Percentiles rank a stretch among this genome's conserved stretches.
phyloP scores from a whole-genome alignment of 1,140 invertebrate species.

The Cryptotermes secundus region DNA sequence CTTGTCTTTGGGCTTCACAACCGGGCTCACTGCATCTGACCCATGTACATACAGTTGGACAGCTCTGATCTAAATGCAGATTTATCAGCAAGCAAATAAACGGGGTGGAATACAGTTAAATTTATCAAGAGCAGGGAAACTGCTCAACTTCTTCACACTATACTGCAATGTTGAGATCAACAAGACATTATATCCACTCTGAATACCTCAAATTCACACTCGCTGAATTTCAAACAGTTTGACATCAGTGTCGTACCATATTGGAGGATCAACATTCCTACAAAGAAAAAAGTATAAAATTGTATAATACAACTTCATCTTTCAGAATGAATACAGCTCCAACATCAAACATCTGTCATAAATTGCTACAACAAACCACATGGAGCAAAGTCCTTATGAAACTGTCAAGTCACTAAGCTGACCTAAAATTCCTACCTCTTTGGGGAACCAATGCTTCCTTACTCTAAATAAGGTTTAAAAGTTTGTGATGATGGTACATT shows the following conservation, averaged over 20 bases:
- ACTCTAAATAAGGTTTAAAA: not conserved
- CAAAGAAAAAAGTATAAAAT: slow-evolving; percentile 40
- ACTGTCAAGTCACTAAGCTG: too few relatives aligned
- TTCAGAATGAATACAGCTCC: too few relatives aligned
- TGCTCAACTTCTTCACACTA: not conserved
- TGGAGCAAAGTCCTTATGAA: too few relatives aligned
- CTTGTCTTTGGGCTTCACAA: too few relatives aligned
- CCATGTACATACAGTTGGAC: too few relatives aligned
- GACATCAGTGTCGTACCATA: slow-evolving; percentile 99
- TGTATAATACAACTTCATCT: not conserved
- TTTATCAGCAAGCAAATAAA: not conserved
- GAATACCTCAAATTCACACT: slow-evolving; percentile 58
- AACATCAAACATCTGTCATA: too few relatives aligned
- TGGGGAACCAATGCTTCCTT: too few relatives aligned
- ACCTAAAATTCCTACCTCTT: too few relatives aligned
- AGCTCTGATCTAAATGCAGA: not conserved
- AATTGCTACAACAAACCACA: too few relatives aligned
- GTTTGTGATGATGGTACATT: too few relatives aligned
- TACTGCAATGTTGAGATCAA: not conserved
- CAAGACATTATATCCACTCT: not conserved
- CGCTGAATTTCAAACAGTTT: slow-evolving; percentile 97
- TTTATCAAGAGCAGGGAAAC: not conserved
- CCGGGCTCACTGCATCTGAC: too few relatives aligned
- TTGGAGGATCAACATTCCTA: slow-evolving; percentile 96
- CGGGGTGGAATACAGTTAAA: not conserved